phyloP scores from a whole-genome alignment of 2,797 vertebrate species.

The Tarsius wallacei region DNA sequence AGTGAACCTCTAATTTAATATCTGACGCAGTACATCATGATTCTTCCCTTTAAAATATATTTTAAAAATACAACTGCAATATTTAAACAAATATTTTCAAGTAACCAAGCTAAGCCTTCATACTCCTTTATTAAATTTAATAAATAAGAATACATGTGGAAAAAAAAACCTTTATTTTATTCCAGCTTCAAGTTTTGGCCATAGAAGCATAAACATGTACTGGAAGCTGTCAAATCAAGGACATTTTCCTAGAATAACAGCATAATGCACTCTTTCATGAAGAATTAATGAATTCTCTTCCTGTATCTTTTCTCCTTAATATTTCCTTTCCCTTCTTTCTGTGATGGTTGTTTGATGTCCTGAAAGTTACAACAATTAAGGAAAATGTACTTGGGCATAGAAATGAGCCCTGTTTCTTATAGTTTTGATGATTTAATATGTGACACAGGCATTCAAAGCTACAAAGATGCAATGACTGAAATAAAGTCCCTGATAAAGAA shows the following conservation, averaged over 20 bases:
- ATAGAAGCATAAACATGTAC: not conserved
- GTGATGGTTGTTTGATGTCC: not conserved
- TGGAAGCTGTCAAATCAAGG: not conserved
- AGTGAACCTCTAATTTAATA: not conserved
- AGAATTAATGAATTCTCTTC: conserved; percentile 1
- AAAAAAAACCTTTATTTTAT: not conserved
- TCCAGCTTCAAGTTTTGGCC: not conserved
- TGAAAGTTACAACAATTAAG: not conserved
- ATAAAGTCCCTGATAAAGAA: not conserved
- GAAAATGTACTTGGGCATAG: not conserved
- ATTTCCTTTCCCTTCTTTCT: not conserved
- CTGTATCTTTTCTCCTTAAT: not conserved
- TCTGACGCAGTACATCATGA: not conserved
- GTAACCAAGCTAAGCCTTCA: not conserved
- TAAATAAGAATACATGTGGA: not conserved
- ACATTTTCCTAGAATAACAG: not conserved
- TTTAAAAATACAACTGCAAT: not conserved
- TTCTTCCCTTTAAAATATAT: not conserved
- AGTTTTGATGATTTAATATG: not conserved
- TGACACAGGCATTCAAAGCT: not conserved
- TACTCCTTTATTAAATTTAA: not conserved
- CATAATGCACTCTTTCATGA: conserved; percentile 20
- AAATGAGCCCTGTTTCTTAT: fast-evolving
- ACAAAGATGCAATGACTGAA: not conserved
- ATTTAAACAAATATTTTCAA: conserved; percentile 17